A percentile compares a stretch with the other conserved stretches of the same genome.
Evolutionary conservation across 2,113 vertebrate species (phyloP).

Genomic region (Ploceus nigricollis): DNA sequence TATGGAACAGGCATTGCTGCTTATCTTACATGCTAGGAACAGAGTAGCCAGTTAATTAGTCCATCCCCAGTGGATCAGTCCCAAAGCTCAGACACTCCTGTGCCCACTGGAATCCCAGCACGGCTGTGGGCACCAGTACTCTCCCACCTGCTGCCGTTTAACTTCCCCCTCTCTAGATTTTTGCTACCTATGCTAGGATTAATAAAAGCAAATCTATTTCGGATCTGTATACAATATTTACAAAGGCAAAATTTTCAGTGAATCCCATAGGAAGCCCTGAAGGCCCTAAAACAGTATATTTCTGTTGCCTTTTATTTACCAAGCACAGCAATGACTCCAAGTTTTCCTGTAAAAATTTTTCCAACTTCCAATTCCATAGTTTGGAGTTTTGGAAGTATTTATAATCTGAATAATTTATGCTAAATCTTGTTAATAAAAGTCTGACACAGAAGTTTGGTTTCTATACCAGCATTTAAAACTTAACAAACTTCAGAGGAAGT

Average conservation of each 20-base stretch:
- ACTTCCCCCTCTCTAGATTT: background rate
- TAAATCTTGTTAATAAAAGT: background rate
- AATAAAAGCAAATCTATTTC: background rate
- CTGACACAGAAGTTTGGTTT: background rate
- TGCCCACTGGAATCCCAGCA: background rate
- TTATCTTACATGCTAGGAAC: conserved; percentile 7
- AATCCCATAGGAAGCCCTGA: background rate
- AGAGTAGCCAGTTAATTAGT: background rate
- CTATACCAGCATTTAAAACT: background rate
- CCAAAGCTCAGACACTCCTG: conserved; percentile 8
- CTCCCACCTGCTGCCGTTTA: background rate
- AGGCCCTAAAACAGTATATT: background rate
- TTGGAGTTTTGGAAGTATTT: background rate
- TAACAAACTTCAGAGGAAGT: background rate
- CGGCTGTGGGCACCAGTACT: background rate
- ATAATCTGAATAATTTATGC: background rate
- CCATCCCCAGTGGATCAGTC: background rate
- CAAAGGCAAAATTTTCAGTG: background rate
- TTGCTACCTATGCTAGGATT: background rate
- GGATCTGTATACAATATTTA: background rate
- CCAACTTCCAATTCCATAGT: background rate
- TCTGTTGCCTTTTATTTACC: conserved; percentile 25
- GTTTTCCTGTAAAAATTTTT: conserved; percentile 1
- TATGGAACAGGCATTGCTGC: conserved; percentile 7
- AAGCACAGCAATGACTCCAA: conserved; percentile 42